Conservation (phyloP, 2,113 vertebrate genomes). For the Ellobius talpinus region DNA sequence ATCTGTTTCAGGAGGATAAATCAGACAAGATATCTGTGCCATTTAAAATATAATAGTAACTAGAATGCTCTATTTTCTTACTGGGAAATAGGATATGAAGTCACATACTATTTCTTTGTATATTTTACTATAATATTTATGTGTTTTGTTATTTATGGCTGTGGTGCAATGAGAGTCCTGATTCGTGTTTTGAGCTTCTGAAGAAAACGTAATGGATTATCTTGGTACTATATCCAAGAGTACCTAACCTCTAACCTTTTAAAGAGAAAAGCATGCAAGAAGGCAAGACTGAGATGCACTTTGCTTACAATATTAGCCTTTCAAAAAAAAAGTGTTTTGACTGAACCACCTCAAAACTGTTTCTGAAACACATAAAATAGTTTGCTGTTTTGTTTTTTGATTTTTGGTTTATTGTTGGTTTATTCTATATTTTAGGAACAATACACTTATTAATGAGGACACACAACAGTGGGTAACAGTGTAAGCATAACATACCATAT, state of each 20-base stretch:
- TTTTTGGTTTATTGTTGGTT: not conserved
- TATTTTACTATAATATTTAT: not conserved
- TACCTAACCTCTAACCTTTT: slow-evolving; percentile 55
- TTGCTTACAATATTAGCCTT: slow-evolving; percentile 48
- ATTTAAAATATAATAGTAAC: not conserved
- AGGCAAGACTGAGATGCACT: slow-evolving; percentile 22
- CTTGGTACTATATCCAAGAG: slow-evolving; percentile 7
- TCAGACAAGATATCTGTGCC: not conserved
- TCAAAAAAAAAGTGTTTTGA: slow-evolving; percentile 32
- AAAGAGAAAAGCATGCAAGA: not conserved
- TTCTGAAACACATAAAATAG: slow-evolving; percentile 28
- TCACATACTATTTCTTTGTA: not conserved
- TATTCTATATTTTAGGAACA: not conserved
- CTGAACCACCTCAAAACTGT: not conserved
- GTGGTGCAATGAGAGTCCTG: not conserved
- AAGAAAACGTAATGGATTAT: slow-evolving; percentile 52
- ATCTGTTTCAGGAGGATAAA: not conserved
- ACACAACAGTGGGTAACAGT: not conserved
- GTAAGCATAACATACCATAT: not conserved
- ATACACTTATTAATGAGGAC: not conserved
- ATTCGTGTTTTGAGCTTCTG: slow-evolving; percentile 6
- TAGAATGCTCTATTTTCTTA: not conserved
- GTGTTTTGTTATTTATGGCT: slow-evolving; percentile 15
- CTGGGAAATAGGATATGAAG: not conserved
- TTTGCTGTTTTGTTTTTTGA: not conserved